Base-by-base conservation (phyloP, 1,140 invertebrate species). In the Schlechtendalia chinensis region DNA sequence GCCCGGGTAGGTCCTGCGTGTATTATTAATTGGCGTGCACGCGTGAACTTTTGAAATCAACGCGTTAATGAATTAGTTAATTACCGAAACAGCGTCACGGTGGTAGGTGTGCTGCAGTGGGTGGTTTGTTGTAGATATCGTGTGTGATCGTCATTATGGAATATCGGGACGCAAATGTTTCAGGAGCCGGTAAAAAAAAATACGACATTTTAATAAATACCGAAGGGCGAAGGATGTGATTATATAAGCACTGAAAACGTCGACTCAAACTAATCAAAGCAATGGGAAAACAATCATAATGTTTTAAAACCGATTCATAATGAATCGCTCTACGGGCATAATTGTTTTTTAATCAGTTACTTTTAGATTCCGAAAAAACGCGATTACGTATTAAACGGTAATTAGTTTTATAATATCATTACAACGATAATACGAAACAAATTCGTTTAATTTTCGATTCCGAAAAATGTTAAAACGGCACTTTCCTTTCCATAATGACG, bases 51-150 rank as follows among this genome's bases (percentile, higher is more conserved):
- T 69, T 69, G 47, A 27, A 50, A 69, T 50, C 16, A 24, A 69
- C 39, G 17, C 12, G 19, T 47, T 8, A 22, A 45, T 69, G 45
- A 69, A 69, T 67, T 67, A 67, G 65, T 67, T 67, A 67, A 67
- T 45, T 67, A 11, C 32, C 45, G 12, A 29, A 47, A 67, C n/a
- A 67, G 39, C 58, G 3, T n/a, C n/a, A n/a, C n/a, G n/a, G n/a
- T 39, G 8, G 32, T 39, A 39, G 32, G 8, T 39, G 8, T 39
- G 32, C 3, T 39, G 32, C 32, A 4, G 32, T 39, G 8, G 8
- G 32, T 39, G 8, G 3, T 24, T 24, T 27, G 27, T 29, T 27
- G 5, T 29, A 29, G 17, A 54, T 54, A 54, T 54, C 32, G 32
- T 16, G n/a, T n/a, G n/a, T n/a, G n/a, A n/a, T n/a, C n/a, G 24